Evolutionary conservation across 1,140 invertebrate genomes (phyloP), one percentile per base, ranked within the genome.

Genomic region (Aphelinus atriplicis): DNA sequence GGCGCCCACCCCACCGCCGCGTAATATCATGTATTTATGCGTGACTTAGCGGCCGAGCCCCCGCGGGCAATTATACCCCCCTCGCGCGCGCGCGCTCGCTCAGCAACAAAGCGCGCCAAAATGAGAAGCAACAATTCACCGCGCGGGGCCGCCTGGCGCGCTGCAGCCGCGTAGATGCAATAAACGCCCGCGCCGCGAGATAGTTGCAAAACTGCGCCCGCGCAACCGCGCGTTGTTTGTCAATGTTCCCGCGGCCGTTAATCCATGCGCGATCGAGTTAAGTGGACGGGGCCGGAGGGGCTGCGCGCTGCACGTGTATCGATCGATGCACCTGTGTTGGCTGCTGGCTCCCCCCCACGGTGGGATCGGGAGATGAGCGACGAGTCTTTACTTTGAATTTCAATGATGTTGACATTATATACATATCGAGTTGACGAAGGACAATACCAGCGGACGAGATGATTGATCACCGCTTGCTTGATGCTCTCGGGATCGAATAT

Each of bases 1-100:
- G 26, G 26, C 26, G 26, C 26, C 26, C 26, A 26, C 26, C 26
- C 0, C 9, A 9, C 51, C 51, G 51, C 51, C 4, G 9, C n/a
- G 83, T 87, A 87, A 88, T 87, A 85, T 87, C 84, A 85, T 86
- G 86, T 88, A 87, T 88, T 88, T 88, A 88, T 87, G 86, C 84
- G 85, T 84, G 84, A 87, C 84, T 87, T 85, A 86, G 80, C 80
- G 78, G 77, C 69, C 76, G 51, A 72, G 81, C 84, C 81, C 81
- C 80, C 80, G 77, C 79, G 81, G 85, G 84, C 84, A 86, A 87
- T 87, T 86, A 86, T 86, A 83, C 81, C 80, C 82, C 80, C 26
- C 26, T 26, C 26, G 26, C 26, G 70, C 77, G 80, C 80, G 75
- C 63, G 55, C 43, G 58, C 47, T 58, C 55, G 43, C 53, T 26